phyloP scores from a whole-genome alignment of 2,797 vertebrate genomes.

The Micrastur ruficollis region DNA sequence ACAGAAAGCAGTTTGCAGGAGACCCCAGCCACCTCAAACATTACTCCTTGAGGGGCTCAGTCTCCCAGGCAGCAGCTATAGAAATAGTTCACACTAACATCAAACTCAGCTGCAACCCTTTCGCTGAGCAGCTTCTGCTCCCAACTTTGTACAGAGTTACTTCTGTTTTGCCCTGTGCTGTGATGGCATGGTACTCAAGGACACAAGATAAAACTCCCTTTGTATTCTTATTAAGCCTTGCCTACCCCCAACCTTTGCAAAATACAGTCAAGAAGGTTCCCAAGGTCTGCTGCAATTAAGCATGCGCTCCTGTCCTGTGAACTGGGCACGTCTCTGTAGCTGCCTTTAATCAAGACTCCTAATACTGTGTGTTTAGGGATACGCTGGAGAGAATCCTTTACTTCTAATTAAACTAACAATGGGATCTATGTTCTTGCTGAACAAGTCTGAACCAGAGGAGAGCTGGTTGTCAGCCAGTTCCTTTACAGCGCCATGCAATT shows the following conservation, averaged over 20 bases:
- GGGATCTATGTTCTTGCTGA: slow-evolving; percentile 59
- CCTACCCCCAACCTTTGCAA: neutral
- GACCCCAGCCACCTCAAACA: neutral
- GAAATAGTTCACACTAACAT: neutral
- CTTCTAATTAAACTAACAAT: slow-evolving; percentile 68
- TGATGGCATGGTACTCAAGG: neutral
- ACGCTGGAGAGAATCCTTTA: slow-evolving; percentile 51
- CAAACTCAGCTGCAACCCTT: neutral
- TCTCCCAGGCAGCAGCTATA: neutral
- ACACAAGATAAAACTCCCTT: slow-evolving; percentile 45
- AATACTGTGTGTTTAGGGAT: slow-evolving; percentile 31
- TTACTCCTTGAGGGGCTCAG: neutral
- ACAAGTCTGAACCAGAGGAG: slow-evolving; percentile 54
- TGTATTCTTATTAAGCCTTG: slow-evolving; percentile 6
- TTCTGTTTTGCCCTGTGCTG: neutral
- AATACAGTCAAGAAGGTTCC: slow-evolving; percentile 18
- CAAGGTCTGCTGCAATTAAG: slow-evolving; percentile 55
- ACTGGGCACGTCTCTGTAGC: neutral
- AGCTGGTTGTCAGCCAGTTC: slow-evolving; percentile 59
- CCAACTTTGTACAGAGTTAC: neutral
- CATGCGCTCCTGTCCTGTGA: neutral
- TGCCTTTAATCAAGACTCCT: slow-evolving; percentile 47
- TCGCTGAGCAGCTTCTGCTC: neutral
- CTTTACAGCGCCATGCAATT: slow-evolving; percentile 28
- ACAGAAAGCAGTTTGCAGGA: neutral